Evolutionary conservation across 2,888 invertebrate species (phyloP), one percentile per base, ranked within the genome.

Genomic region (Oscheius myriophilus): DNA sequence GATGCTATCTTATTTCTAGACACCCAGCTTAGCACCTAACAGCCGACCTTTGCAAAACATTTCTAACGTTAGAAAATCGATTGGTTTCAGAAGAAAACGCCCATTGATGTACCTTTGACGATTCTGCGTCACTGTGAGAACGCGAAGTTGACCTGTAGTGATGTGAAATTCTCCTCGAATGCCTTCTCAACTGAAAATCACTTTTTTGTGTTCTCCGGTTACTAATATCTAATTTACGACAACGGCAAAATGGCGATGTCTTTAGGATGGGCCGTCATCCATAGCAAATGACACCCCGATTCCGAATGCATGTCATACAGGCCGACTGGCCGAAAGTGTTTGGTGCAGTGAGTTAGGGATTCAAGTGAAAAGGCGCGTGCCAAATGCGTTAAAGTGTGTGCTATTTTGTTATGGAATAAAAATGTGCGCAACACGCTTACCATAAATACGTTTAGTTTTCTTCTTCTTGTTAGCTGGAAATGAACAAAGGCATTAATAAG

Each of bases 121-220:
- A 76, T 41, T 72, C 78, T 4, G 73, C 76, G 61, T 77, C 79
- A 21, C 71, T 55, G 43, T 74, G 71, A 25, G 82, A 82, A 43
- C 79, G 76, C 1, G 83, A 81, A 9, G 71, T 73, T 4, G 80
- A 76, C 21, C 82, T 71, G 58, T 79, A 79, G 51, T 79, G 81
- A 61, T 77, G 79, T 1, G 84, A 79, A 26, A 84, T 79, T 12
- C 83, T 73, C 21, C 75, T 69, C 1, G 84, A 84, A 52, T 84
- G 84, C n/a, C 80, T 69, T 14, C 84, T 78, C 11, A 84, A 74
- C 84, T 84, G 63, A 61, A 80, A 61, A 11, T 21, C 16, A n/a
- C 33, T 33, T 21, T 53, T 42, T 42, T 25, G 12, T 39, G 45
- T n/a, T 49, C 23, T 12, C 49, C 16, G 11, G 45, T 39, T 26